phyloP scores from a whole-genome alignment of 1,140 invertebrate species.

The Hylyphantes graminicola region DNA sequence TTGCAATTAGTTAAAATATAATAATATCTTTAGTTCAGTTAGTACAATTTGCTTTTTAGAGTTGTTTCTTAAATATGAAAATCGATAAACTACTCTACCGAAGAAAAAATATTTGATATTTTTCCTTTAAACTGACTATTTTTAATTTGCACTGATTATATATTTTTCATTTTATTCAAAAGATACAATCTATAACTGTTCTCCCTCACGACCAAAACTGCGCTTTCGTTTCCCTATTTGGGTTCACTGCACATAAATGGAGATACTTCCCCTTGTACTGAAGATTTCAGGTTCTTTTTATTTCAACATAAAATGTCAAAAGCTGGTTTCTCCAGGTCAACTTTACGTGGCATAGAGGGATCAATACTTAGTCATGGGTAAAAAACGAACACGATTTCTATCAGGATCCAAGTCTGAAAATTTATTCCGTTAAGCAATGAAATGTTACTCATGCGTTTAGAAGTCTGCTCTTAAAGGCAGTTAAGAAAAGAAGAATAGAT shows the following conservation, averaged over 20 bases:
- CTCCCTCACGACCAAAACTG: too few species aligned
- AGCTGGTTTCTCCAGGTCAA: constrained; percentile 29
- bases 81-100: too few species aligned
- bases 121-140: too few species aligned
- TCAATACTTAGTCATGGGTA: constrained; percentile 34
- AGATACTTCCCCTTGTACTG: background rate
- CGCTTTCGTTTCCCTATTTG: too few species aligned
- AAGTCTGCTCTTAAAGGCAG: constrained; percentile 1
- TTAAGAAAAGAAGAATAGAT: background rate
- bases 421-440: constrained; percentile 27
- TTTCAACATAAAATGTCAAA: constrained; percentile 15
- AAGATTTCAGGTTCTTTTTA: constrained; percentile 9
- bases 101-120: too few species aligned
- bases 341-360: constrained; percentile 15
- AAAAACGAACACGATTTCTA: constrained; percentile 10
- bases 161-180: too few species aligned
- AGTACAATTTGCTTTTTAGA: too few species aligned
- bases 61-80: too few species aligned
- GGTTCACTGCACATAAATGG: background rate
- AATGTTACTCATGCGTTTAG: constrained; percentile 24
- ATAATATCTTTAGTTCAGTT: too few species aligned
- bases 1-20: too few species aligned
- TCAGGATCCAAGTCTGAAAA: constrained; percentile 8
- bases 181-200: too few species aligned
- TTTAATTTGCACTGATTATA: too few species aligned